Evolutionary conservation across 64 coral and sea anemone genomes (phyloP).

Genomic region (Orbicella faveolata): DNA sequence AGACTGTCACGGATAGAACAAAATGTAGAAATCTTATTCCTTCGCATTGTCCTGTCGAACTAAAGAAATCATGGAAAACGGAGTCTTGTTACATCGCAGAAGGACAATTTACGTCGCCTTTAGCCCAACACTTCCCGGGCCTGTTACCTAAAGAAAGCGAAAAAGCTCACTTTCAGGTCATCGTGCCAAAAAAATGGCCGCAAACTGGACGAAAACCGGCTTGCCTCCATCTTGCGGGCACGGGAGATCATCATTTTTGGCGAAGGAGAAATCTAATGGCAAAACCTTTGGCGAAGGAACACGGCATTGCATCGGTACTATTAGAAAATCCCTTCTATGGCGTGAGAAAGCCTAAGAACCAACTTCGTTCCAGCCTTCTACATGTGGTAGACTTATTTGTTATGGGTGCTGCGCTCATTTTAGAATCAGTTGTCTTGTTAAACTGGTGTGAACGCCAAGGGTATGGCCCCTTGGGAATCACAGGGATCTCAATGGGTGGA

Average conservation of each 20-base stretch:
- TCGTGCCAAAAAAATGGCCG: slow-evolving; percentile 72
- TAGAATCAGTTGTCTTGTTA: slow-evolving; percentile 82
- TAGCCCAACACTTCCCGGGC: slow-evolving; percentile 70
- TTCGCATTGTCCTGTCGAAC: slow-evolving; percentile 55
- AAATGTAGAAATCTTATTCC: slow-evolving; percentile 63
- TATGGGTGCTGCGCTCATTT: slow-evolving; percentile 92
- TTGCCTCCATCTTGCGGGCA: slow-evolving; percentile 90
- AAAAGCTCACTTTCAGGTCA: slow-evolving; percentile 84
- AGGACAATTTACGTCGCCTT: slow-evolving; percentile 86
- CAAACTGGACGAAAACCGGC: slow-evolving; percentile 69
- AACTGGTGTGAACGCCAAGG: slow-evolving; percentile 86
- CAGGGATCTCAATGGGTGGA: slow-evolving; percentile 95
- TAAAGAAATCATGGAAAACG: slow-evolving; percentile 71
- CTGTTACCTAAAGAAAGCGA: slow-evolving; percentile 92
- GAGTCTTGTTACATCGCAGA: slow-evolving; percentile 89
- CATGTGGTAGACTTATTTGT: slow-evolving; percentile 89
- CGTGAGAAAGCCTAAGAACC: slow-evolving; percentile 81
- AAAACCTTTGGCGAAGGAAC: slow-evolving; percentile 79
- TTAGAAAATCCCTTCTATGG: slow-evolving; percentile 95
- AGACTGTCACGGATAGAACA: slow-evolving; percentile 44
- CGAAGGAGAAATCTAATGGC: slow-evolving; percentile 93
- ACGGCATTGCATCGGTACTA: slow-evolving; percentile 81
- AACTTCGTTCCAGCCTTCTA: slow-evolving; percentile 80
- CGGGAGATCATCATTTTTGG: slow-evolving; percentile 97
- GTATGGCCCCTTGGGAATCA: slow-evolving; percentile 80